These are phyloP conservation scores for Pristionchus fissidentatus DNA, from an alignment of 2,888 invertebrate genomes.

Conservation along the genomic window DNA sequence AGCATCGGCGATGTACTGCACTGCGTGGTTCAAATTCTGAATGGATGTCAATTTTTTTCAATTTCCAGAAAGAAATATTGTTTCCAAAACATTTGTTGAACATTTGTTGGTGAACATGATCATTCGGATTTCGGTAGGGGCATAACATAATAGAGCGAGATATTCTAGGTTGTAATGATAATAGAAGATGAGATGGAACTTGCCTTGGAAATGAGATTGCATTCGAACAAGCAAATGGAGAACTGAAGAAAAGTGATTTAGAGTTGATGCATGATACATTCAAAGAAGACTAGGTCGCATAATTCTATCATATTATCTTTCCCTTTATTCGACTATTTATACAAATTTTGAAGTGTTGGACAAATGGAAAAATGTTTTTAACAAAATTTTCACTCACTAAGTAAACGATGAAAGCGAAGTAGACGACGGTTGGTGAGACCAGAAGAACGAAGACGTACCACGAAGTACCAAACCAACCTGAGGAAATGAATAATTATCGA, in stretches of 20 bases:
- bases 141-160: too few species aligned
- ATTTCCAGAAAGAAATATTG: too few species aligned
- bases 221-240: conserved; percentile 60
- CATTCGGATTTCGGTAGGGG: too few species aligned
- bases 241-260: conserved; percentile 51
- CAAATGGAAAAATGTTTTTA: not conserved
- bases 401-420: conserved; percentile 85
- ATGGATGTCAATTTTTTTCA: too few species aligned
- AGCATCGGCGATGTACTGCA: conserved; percentile 31
- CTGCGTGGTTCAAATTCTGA: conserved; percentile 10
- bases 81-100: too few species aligned
- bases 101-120: too few species aligned
- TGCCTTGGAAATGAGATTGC: conserved; percentile 57
- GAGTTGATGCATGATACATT: too few species aligned
- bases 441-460: conserved; percentile 78
- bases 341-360: not conserved
- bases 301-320: too few species aligned
- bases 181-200: too few species aligned
- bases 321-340: too few species aligned
- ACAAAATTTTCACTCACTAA: conserved; percentile 80
- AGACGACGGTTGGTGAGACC: conserved; percentile 81
- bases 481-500: conserved; percentile 70
- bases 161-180: too few species aligned
- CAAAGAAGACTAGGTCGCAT: too few species aligned
- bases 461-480: conserved; percentile 64